phyloP scores from a whole-genome alignment of 2,113 vertebrate species.

The Pygoscelis adeliae region DNA sequence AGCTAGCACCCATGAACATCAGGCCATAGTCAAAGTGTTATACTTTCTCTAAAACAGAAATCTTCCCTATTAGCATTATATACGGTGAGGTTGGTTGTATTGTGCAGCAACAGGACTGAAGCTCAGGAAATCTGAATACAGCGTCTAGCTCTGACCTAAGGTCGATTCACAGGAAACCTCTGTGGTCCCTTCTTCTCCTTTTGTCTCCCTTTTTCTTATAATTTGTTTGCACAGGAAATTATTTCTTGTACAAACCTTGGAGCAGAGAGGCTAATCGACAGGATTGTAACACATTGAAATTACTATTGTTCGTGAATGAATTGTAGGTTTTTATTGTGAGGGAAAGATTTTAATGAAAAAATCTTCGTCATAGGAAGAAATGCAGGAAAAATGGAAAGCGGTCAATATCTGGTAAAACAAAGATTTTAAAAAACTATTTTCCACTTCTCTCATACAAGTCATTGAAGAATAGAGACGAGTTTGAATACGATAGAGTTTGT shows the following conservation, averaged over 20 bases:
- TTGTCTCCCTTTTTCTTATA: background rate
- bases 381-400: background rate
- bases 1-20: background rate
- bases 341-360: background rate
- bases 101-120: background rate
- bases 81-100: accelerated
- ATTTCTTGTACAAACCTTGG: background rate
- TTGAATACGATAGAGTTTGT: background rate
- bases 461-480: background rate
- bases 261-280: background rate
- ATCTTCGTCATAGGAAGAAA: background rate
- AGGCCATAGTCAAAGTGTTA: background rate
- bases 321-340: background rate
- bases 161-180: background rate
- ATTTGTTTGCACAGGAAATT: background rate
- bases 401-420: background rate
- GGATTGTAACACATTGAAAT: background rate
- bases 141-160: background rate
- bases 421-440: background rate
- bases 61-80: background rate
- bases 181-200: background rate
- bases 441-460: background rate
- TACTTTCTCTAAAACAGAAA: background rate
- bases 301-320: background rate
- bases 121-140: background rate